Percentiles rank a stretch among this genome's conserved stretches.
phyloP scores from a whole-genome alignment of 2,888 invertebrate genomes.

The Himalopsyche anomala region DNA sequence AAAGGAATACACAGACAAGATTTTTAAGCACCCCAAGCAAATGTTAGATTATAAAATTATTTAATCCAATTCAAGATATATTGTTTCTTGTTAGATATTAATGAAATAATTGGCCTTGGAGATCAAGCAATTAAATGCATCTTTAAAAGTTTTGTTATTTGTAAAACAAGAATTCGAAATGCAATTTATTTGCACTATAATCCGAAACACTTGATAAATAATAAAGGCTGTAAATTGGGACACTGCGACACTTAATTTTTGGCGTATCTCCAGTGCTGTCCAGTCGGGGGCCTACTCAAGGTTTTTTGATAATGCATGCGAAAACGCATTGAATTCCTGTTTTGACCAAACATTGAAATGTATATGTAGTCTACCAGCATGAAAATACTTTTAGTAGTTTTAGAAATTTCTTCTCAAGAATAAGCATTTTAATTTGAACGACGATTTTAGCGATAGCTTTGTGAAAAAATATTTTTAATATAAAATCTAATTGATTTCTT shows the following conservation, averaged over 20 bases:
- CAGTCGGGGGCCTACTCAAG: background rate
- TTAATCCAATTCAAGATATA: background rate
- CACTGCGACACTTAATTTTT: constrained; percentile 43
- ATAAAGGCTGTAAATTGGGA: constrained; percentile 39
- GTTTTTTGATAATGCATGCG: background rate
- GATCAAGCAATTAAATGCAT: background rate
- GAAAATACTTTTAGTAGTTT: too few species aligned
- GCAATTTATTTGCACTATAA: constrained; percentile 35
- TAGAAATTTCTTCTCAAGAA: too few species aligned
- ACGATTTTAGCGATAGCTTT: too few species aligned
- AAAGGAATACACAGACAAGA: too few species aligned
- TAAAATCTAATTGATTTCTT: too few species aligned
- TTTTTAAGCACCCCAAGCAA: too few species aligned
- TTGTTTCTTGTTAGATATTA: background rate
- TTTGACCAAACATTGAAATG: too few species aligned
- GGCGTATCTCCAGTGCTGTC: constrained; percentile 34
- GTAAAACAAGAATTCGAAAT: background rate
- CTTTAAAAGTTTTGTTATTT: background rate
- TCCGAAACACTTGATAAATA: constrained; percentile 34
- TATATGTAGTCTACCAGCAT: too few species aligned
- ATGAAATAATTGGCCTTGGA: background rate
- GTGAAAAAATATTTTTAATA: too few species aligned
- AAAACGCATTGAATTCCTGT: too few species aligned
- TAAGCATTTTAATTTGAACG: too few species aligned
- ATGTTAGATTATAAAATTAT: too few species aligned